phyloP scores from a whole-genome alignment of 1,140 invertebrate species.

The Homalodisca vitripennis region DNA sequence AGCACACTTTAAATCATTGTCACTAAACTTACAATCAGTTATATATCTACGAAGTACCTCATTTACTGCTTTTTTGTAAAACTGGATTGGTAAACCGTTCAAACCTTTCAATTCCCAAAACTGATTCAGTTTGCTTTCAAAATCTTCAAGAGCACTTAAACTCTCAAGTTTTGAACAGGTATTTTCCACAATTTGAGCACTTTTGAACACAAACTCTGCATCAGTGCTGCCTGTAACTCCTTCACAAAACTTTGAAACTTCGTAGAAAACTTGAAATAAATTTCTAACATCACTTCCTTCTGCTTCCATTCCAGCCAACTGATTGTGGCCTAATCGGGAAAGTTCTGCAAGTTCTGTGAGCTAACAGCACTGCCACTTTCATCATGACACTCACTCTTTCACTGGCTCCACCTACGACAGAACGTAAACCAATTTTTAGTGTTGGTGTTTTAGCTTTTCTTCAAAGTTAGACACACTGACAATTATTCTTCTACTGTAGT shows the following conservation, averaged over 20 bases:
- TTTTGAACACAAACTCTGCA: conserved; percentile 52
- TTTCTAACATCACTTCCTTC: background rate
- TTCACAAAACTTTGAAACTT: conserved; percentile 40
- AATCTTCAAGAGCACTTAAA: conserved; percentile 36
- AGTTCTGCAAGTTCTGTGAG: no score
- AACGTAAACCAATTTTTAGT: background rate
- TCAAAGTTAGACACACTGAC: no score
- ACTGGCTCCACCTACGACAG: conserved; percentile 3
- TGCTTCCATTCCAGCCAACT: no score
- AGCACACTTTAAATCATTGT: conserved; percentile 35
- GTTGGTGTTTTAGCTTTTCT: no score
- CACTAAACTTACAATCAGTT: conserved; percentile 37
- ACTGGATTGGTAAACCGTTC: conserved; percentile 39
- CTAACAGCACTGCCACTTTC: background rate
- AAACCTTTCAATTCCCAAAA: conserved; percentile 42
- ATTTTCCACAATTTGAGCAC: conserved; percentile 52
- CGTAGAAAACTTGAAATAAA: conserved; percentile 58
- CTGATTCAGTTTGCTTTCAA: conserved; percentile 41
- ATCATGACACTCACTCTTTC: background rate
- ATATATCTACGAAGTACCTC: conserved; percentile 46
- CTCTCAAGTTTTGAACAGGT: conserved; percentile 47
- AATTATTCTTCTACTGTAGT: no score
- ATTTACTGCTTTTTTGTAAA: conserved; percentile 45
- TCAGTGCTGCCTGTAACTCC: conserved; percentile 47
- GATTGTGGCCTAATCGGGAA: no score